Base-by-base conservation (phyloP, 1,140 invertebrate genomes). In the Doryteuthis pealeii region DNA sequence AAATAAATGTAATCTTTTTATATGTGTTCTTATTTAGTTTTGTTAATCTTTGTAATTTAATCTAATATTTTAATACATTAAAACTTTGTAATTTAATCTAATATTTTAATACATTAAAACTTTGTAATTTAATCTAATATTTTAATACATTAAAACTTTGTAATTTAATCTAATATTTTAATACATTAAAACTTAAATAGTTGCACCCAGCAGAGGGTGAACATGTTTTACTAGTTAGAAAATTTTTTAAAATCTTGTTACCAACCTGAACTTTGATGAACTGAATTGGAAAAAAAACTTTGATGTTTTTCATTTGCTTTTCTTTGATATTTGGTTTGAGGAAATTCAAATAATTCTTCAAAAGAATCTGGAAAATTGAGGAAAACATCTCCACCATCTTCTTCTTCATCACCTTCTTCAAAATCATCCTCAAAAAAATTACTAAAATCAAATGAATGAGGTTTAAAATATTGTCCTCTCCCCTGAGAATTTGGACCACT, bases 401-500 rank as follows among this genome's bases (percentile, higher is more conserved):
- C 76, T 31, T 80, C 76, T 54, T 79, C 78, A 77, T 83, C 82
- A 30, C 74, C 76, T 30, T n/a, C n/a, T 84, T 78, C 77, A 72
- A 85, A 85, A 58, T 84, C 77, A 77, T 83, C 82, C n/a, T n/a
- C 77, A 77, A 85, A 84, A 73, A 84, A 81, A 76, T 82, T 83
- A 66, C 81, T 80, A 77, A 72, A 33, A 31, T 31, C 66, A 2
- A 22, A 18, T 10, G 22, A 18, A 28, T 62, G 18, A 1, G 26
- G 18, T 5, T 78, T 66, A n/a, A n/a, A 62, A 45, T 72, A 62
- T 35, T 76, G 62, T 72, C 69, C 71, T 49, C 78, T 77, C n/a
- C 30, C 76, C 74, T 71, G 77, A 78, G 33, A 76, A n/a, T n/a
- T n/a, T 78, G 76, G 79, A 80, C 74, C 72, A 30, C 40, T 54